A percentile compares a stretch with the other conserved stretches of the same genome.
Conservation (phyloP, 1,140 invertebrate genomes). For the Bombus haemorrhoidalis region DNA sequence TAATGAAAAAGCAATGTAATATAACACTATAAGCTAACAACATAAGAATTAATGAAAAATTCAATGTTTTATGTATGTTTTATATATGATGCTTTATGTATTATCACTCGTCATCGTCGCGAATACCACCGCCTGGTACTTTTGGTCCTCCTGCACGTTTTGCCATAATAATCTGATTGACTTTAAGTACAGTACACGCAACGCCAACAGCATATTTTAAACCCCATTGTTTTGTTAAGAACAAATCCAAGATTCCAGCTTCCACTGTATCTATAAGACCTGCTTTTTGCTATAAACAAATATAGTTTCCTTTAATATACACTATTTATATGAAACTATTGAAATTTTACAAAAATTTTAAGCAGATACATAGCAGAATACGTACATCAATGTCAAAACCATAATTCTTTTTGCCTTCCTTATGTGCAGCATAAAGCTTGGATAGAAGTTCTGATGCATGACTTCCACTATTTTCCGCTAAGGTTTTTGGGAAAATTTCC, state of each 20-base stretch:
- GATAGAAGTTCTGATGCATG: constrained; percentile 95
- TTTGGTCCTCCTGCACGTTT: constrained; percentile 98
- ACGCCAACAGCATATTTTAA: constrained; percentile 97
- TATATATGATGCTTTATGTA: not conserved
- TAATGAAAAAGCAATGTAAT: constrained; percentile 14
- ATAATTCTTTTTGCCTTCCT: constrained; percentile 91
- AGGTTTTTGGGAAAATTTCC: constrained; percentile 94
- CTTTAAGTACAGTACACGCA: constrained; percentile 95
- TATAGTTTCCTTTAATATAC: constrained; percentile 10
- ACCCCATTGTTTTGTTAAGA: constrained; percentile 94
- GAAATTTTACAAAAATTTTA: not conserved
- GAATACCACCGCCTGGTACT: constrained; percentile 86
- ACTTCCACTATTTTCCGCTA: constrained; percentile 97
- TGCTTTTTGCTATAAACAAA: constrained; percentile 82
- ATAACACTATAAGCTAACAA: constrained; percentile 43
- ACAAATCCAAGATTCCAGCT: constrained; percentile 92
- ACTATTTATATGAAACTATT: not conserved
- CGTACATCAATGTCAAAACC: constrained; percentile 95
- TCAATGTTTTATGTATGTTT: not conserved
- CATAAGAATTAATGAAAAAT: constrained; percentile 25
- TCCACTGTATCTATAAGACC: constrained; percentile 89
- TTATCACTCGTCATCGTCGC: constrained; percentile 88
- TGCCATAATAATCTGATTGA: constrained; percentile 99
- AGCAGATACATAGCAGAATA: constrained; percentile 42
- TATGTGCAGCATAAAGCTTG: constrained; percentile 95